Percentiles rank a stretch among this genome's conserved stretches.
Evolutionary conservation across 2,797 vertebrate species (phyloP).

Genomic region (Fringilla coelebs): DNA sequence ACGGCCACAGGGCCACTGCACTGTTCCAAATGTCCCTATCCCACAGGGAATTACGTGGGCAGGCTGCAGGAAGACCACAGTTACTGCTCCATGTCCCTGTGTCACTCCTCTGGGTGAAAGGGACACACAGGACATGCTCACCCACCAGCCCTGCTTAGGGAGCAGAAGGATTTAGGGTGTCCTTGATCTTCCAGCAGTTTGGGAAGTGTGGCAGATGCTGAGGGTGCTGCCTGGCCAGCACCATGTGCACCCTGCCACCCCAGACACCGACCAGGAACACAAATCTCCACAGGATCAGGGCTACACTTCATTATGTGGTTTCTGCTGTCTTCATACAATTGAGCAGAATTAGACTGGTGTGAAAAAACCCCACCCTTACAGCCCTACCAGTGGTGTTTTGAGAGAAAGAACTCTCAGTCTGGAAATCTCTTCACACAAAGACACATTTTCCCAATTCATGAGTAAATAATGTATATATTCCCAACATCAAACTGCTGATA

Average conservation of each 20-base stretch:
- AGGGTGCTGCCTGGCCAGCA: background rate
- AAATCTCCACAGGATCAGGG: background rate
- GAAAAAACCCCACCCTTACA: background rate
- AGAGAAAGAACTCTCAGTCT: background rate
- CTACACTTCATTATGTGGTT: background rate
- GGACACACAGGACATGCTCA: background rate
- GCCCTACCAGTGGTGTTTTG: background rate
- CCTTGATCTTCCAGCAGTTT: background rate
- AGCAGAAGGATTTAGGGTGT: background rate
- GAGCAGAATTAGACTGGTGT: background rate
- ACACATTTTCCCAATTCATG: background rate
- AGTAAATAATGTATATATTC: background rate
- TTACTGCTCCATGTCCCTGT: background rate
- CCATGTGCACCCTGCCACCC: background rate
- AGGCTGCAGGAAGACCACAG: background rate
- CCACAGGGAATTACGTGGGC: background rate
- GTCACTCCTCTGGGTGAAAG: background rate
- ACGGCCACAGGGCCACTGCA: fast-evolving
- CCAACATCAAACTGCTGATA: background rate
- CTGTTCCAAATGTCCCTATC: background rate
- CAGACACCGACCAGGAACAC: background rate
- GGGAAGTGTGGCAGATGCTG: background rate
- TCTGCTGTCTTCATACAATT: background rate
- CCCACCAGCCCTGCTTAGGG: background rate
- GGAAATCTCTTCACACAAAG: background rate